Base-by-base conservation (phyloP, 2,797 vertebrate species). In the Xerus rutilus region DNA sequence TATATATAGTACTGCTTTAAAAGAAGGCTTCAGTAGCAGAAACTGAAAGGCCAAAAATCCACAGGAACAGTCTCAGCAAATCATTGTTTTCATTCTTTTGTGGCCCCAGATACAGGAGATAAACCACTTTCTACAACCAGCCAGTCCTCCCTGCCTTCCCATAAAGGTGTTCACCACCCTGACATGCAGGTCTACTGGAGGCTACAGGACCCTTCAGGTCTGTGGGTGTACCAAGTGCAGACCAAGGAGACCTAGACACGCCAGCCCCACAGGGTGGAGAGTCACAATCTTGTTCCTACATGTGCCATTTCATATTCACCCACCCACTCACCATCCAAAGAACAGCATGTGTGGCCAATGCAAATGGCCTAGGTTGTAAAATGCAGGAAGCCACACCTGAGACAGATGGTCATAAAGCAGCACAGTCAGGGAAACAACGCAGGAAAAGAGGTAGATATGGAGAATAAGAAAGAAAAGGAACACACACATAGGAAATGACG, bases 241-340 rank as follows among this genome's bases (percentile, higher is more conserved):
- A 65, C 43, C 62, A 35, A 45, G 1, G 25, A 73, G 49, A 54
- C 45, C 77, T 3, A 84, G 86, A 83, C 62, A 39, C 8, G 25
- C 39, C 1, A 0, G 57, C 6, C 91, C 74, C 3, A 1, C 15
- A 25, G 30, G 59, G 72, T 32, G 45, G 28, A 83, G 49, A 86
- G 69, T 77, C 77, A 69, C 5, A 20, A 28, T 57, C 49, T 49
- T 25, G 67, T 73, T 64, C 59, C 86, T 69, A 65, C 57, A 13
- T 3, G 52, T 67, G n/a, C 86, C 83, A 25, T 72, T 77, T 88
- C 62, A 70, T 10, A 11, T n/a, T 74, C 78, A 88, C 78, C 57
- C 65, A 74, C 39, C 73, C 59, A 81, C 23, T 64, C 77, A 59
- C 5, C 52, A 59, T 7, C 59, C 92, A 94, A 65, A 96, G 72